A percentile compares a stretch with the other conserved stretches of the same genome.
phyloP scores from a whole-genome alignment of 2,888 invertebrate genomes.

The Pollenia amentaria region DNA sequence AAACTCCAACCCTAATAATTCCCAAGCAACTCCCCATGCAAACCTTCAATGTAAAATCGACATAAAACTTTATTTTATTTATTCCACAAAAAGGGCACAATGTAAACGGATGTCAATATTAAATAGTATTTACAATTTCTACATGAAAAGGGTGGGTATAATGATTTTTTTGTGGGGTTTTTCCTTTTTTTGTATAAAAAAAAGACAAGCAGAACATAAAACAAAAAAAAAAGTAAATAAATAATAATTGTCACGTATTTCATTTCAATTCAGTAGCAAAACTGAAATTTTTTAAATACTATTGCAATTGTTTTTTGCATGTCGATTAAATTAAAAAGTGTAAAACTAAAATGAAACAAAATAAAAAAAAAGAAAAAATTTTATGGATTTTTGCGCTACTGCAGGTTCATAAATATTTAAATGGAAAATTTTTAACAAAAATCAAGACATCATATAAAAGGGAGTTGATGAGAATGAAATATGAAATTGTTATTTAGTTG shows the following conservation, averaged over 20 bases:
- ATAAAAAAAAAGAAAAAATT: background rate
- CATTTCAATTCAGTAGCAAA: slow-evolving; percentile 49
- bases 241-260: slow-evolving; percentile 68
- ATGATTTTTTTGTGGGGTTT: slow-evolving; percentile 13
- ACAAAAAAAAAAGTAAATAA: slow-evolving; percentile 38
- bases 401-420: slow-evolving; percentile 47
- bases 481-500: slow-evolving; percentile 8
- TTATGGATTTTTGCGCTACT: background rate
- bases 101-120: slow-evolving; percentile 36
- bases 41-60: background rate
- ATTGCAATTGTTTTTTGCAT: slow-evolving; percentile 57
- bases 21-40: background rate
- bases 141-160: slow-evolving; percentile 16
- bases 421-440: slow-evolving; percentile 34
- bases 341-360: slow-evolving; percentile 33
- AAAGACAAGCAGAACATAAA: slow-evolving; percentile 16
- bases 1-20: too few relatives aligned
- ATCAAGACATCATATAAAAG: slow-evolving; percentile 22
- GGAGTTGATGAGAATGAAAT: background rate
- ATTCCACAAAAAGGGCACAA: background rate
- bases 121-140: background rate
- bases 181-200: background rate
- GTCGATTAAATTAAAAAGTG: slow-evolving; percentile 38
- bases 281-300: slow-evolving; percentile 46
- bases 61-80: background rate